These are phyloP conservation scores for Crossaster papposus DNA, from an alignment of 53 echinoderm and acorn worm species.

Conservation along the genomic window DNA sequence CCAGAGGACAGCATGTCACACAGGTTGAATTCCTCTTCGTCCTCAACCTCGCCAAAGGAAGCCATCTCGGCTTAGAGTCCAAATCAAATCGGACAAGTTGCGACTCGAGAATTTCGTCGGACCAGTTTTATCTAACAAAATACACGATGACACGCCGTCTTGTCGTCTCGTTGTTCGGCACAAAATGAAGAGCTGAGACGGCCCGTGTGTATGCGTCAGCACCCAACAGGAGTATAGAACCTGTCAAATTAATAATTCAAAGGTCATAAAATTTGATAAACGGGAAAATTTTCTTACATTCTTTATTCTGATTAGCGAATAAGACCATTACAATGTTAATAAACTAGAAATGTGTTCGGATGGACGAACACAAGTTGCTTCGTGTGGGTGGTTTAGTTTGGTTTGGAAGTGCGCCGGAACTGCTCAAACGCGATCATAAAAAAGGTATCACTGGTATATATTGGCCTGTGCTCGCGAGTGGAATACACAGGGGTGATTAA, in stretches of 20 bases:
- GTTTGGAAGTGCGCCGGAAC: no score
- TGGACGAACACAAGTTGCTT: no score
- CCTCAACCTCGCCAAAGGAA: background rate
- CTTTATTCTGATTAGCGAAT: background rate
- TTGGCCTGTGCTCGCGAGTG: no score
- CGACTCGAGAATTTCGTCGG: background rate
- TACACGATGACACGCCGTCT: no score
- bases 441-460: no score
- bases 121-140: no score
- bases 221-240: background rate
- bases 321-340: no score
- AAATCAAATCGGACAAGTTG: background rate
- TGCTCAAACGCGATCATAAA: no score
- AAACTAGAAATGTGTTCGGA: no score
- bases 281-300: background rate
- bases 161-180: background rate
- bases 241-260: background rate
- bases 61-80: conserved; percentile 9
- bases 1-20: conserved; percentile 22
- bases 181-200: background rate
- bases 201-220: background rate
- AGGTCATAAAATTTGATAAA: background rate
- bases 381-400: no score
- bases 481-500: no score
- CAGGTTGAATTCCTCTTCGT: conserved; percentile 1